These are phyloP conservation scores for Morus bassanus DNA, from an alignment of 2,797 vertebrate genomes.

Conservation along the genomic window DNA sequence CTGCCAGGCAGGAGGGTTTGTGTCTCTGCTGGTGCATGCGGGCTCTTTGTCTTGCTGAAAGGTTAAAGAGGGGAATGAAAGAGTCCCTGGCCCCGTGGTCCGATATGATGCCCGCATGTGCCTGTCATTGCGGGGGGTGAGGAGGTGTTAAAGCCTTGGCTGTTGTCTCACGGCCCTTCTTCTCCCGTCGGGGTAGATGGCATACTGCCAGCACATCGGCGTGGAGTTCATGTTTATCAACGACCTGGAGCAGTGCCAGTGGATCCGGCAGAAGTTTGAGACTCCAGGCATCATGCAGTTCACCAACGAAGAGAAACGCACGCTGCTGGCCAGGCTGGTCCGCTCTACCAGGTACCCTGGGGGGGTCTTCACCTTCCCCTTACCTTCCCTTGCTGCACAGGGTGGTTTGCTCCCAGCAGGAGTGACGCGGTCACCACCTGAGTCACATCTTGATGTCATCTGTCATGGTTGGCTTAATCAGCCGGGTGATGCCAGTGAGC, in stretches of 20 bases:
- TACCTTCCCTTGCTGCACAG: background rate
- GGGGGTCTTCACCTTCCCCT: background rate
- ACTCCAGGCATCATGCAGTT: slow-evolving; percentile 88
- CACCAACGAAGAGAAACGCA: slow-evolving; percentile 86
- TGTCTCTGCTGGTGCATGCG: background rate
- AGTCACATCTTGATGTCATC: background rate
- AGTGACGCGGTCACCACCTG: background rate
- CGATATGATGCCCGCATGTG: rapidly evolving
- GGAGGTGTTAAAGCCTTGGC: background rate
- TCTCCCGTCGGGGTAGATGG: slow-evolving; percentile 66
- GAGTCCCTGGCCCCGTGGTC: background rate
- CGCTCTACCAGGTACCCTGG: slow-evolving; percentile 85
- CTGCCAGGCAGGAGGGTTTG: background rate
- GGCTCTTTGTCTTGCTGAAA: background rate
- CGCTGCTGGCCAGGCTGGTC: slow-evolving; percentile 85
- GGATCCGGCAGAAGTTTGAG: slow-evolving; percentile 93
- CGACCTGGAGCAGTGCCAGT: slow-evolving; percentile 92
- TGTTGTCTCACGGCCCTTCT: background rate
- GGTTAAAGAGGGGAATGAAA: background rate
- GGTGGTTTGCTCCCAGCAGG: background rate
- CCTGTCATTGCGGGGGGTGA: background rate
- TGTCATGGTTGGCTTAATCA: rapidly evolving
- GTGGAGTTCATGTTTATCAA: slow-evolving; percentile 99
- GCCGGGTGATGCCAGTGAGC: background rate
- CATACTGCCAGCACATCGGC: slow-evolving; percentile 91